phyloP scores from a whole-genome alignment of 2,888 invertebrate species.

The Campoletis raptor region DNA sequence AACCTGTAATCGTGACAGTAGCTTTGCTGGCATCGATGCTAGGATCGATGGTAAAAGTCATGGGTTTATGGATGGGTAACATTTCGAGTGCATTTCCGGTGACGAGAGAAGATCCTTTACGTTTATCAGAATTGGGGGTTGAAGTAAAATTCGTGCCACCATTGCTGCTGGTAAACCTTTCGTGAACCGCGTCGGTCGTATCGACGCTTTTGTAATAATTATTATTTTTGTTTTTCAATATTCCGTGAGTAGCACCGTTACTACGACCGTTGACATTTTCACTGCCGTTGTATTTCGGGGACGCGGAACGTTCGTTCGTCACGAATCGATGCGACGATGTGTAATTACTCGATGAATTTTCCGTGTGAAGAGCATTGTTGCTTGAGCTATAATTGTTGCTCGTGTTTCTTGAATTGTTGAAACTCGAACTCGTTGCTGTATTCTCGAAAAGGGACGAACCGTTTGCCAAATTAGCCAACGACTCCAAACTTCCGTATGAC shows the following conservation, averaged over 20 bases:
- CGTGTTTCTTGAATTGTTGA: constrained; percentile 77
- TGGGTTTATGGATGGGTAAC: constrained; percentile 87
- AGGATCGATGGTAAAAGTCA: constrained; percentile 86
- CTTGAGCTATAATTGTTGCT: constrained; percentile 80
- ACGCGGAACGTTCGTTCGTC: constrained; percentile 74
- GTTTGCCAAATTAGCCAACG: constrained; percentile 89
- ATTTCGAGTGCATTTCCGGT: constrained; percentile 88
- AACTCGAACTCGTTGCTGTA: constrained; percentile 86
- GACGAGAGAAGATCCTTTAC: constrained; percentile 80
- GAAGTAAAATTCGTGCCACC: constrained; percentile 67
- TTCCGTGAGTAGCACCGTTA: constrained; percentile 78
- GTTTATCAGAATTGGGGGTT: constrained; percentile 62
- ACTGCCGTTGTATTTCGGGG: constrained; percentile 73
- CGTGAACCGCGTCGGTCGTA: constrained; percentile 77
- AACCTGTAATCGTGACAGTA: constrained; percentile 86
- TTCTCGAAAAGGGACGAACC: constrained; percentile 86
- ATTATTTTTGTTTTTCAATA: constrained; percentile 82
- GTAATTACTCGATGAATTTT: constrained; percentile 77
- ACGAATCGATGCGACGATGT: constrained; percentile 72
- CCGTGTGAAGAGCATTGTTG: constrained; percentile 79
- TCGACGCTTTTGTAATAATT: constrained; percentile 80
- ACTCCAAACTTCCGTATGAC: constrained; percentile 90
- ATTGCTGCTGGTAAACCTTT: constrained; percentile 76
- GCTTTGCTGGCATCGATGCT: constrained; percentile 84
- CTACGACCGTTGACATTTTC: constrained; percentile 74